phyloP scores from a whole-genome alignment of 35 echinoderm and acorn worm genomes.

The Anneissia japonica region DNA sequence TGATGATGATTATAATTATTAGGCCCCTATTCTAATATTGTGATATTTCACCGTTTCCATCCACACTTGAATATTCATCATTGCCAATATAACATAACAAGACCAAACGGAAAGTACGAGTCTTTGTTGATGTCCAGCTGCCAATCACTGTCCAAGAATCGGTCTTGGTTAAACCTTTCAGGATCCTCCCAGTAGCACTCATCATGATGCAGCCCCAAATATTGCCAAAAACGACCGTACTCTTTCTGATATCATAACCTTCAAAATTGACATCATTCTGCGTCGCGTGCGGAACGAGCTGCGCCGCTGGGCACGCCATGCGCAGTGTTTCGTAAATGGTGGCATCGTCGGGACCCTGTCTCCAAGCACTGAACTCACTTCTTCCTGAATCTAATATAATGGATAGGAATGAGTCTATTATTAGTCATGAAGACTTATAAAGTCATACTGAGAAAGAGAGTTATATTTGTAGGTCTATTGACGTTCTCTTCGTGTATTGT shows the following conservation, averaged over 20 bases:
- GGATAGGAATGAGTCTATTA: no score
- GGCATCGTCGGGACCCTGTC: background rate
- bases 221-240: conserved; percentile 51
- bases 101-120: conserved; percentile 69
- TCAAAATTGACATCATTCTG: background rate
- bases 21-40: background rate
- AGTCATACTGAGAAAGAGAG: no score
- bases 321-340: background rate
- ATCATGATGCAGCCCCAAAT: conserved; percentile 69
- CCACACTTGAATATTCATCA: no score
- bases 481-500: no score
- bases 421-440: no score
- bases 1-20: no score
- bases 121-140: conserved; percentile 23
- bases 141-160: conserved; percentile 60
- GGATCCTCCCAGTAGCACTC: conserved; percentile 59
- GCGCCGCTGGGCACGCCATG: background rate
- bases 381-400: background rate
- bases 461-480: no score
- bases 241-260: background rate
- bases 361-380: background rate
- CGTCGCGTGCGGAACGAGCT: background rate
- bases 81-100: conserved; percentile 19
- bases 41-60: no score
- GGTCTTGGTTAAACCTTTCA: conserved; percentile 57